Evolutionary conservation across 2,797 vertebrate genomes (phyloP).

Genomic region (Pachyuromys duprasi): DNA sequence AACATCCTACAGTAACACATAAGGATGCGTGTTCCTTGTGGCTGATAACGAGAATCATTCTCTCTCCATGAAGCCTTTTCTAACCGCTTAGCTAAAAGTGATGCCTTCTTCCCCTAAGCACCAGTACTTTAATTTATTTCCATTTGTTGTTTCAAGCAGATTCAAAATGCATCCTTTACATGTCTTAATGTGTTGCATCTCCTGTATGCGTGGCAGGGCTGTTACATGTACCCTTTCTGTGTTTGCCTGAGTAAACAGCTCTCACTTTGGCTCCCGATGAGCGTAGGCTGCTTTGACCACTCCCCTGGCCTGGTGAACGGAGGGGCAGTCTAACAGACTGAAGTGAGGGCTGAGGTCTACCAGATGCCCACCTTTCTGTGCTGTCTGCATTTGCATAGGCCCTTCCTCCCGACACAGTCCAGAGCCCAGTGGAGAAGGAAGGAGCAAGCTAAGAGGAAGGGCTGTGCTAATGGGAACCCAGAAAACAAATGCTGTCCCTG

Average conservation of each 20-base stretch:
- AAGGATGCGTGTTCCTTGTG: rapidly evolving
- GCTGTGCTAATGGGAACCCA: not conserved
- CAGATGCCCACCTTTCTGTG: not conserved
- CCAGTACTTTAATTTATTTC: not conserved
- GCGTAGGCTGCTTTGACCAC: not conserved
- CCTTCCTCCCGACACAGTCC: not conserved
- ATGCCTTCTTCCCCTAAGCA: not conserved
- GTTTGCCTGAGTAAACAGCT: not conserved
- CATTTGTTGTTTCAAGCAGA: not conserved
- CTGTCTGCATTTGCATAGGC: not conserved
- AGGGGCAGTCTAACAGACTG: not conserved
- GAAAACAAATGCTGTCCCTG: not conserved
- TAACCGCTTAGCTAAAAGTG: not conserved
- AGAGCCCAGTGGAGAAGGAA: not conserved
- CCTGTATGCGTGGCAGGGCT: too few relatives aligned
- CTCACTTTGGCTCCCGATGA: not conserved
- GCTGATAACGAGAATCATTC: not conserved
- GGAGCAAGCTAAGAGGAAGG: rapidly evolving
- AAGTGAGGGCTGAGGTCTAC: not conserved
- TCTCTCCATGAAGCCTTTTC: not conserved
- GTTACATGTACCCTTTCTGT: not conserved
- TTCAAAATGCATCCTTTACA: not conserved
- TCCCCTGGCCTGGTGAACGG: not conserved
- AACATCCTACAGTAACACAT: too few relatives aligned
- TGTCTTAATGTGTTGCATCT: not conserved